Evolutionary conservation across 2,113 vertebrate genomes (phyloP), one percentile per base, ranked within the genome.

Genomic region (Neotragus moschatus): DNA sequence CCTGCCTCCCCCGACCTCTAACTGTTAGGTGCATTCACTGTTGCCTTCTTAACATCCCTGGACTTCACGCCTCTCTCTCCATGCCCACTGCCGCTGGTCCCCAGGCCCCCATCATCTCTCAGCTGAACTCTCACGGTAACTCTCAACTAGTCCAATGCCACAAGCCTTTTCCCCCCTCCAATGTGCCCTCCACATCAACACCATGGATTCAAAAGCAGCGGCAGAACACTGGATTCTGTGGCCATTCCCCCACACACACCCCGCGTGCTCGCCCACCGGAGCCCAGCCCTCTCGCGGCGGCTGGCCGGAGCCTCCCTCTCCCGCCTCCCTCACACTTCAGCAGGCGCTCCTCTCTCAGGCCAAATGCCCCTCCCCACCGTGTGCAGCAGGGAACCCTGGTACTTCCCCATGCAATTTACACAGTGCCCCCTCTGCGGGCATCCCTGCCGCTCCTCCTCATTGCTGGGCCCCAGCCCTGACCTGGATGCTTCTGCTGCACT

Each of bases 241-340:
- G 51, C 28, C 53, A 77, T 17, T 49, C 45, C 25, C 30, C 28
- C 8, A 16, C 8, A 15, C 73, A 36, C 19, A 12, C 58, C 30
- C 36, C 6, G 12, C 4, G 19, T 70, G 79, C 43, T 43, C 17
- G 13, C 36, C 21, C 4, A 28, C 13, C 2, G 21, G 36, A 91
- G 77, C 25, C 43, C 43, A 53, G 73, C 23, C 55, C 21, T 43
- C 11, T 0, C 19, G 1, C 0, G 0, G 53, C 9, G 60, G 70
- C 43, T 39, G 12, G 51, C 73, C 33, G 6, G 6, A 61, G 49
- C 56, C 60, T 63, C 33, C 53, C 14, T 5, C 28, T 14, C 28
- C 55, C 39, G 2, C 6, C 16, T n/a, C 33, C 7, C n/a, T 10
- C 43, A 39, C 58, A 36, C 45, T 7, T 43, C 33, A 0, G 16